phyloP scores from a whole-genome alignment of 2,797 vertebrate species.

The Oophaga sylvatica region DNA sequence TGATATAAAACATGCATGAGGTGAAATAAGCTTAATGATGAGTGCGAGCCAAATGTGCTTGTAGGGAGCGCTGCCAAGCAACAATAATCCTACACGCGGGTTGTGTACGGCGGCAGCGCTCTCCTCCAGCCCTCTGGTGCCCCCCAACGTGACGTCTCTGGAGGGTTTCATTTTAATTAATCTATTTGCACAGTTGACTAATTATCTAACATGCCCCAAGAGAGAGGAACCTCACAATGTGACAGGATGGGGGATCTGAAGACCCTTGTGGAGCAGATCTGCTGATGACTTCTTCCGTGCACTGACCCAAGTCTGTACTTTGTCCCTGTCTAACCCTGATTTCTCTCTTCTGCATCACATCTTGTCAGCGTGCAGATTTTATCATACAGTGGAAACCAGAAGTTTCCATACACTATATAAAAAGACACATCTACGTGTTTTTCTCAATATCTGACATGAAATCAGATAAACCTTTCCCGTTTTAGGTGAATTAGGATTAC shows the following conservation, averaged over 20 bases:
- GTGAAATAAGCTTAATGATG: neutral
- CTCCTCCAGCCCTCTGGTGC: neutral
- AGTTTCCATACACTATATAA: no score
- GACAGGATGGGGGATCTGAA: neutral
- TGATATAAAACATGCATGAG: constrained; percentile 12
- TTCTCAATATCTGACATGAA: no score
- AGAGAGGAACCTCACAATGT: constrained; percentile 3
- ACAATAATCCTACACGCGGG: neutral
- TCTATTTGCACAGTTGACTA: constrained; percentile 18
- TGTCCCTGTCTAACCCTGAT: neutral
- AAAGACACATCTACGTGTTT: no score
- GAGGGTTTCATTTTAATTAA: constrained; percentile 10
- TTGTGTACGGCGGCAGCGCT: neutral
- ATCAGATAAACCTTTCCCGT: no score
- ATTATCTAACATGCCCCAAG: neutral
- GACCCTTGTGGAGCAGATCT: neutral
- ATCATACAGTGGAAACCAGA: neutral
- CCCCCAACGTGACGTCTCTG: neutral
- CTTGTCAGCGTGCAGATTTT: neutral
- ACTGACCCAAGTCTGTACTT: neutral
- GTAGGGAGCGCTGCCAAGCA: constrained; percentile 10
- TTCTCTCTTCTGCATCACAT: neutral
- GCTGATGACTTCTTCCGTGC: neutral
- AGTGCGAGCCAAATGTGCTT: constrained; percentile 1
- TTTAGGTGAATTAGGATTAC: no score